Evolutionary conservation across 2,888 invertebrate genomes (phyloP), one percentile per base, ranked within the genome.

Genomic region (Chymomyza fuscimana): DNA sequence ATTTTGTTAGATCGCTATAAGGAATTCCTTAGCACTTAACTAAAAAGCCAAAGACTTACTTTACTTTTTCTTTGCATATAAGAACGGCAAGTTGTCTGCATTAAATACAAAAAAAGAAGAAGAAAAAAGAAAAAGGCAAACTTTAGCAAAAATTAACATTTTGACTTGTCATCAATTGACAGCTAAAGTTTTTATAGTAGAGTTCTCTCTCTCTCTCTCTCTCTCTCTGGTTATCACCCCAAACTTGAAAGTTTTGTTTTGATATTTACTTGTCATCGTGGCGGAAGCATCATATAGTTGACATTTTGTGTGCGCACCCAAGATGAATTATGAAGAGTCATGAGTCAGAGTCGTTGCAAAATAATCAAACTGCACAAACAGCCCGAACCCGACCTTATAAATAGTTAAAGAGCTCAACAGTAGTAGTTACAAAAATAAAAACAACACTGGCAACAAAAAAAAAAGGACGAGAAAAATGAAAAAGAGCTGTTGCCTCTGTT

Each of bases 301-400:
- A 46, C 40, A 46, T 46, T 46, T 46, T 46, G 40, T 46, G 2
- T 12, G 12, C 40, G 10, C 40, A 12, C 40, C 12, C 40, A 46
- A 58, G 78, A 78, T 72, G 63, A 76, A 74, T 81, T 74, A 83
- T 83, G 71, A 69, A 74, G 67, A 74, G 74, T 76, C 79, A 69
- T 56, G 67, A 81, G 74, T 67, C 67, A 46, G 25, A 66, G 46
- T 56, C 65, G 46, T 59, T 67, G 78, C 62, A 63, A 83, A 68
- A 79, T 72, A 81, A 79, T 79, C 69, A 72, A 79, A 79, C 74
- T 72, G 69, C 74, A 72, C 77, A 81, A 84, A 77, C 77, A 84
- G 51, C 79, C 67, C 59, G 40, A 46, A 10, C 40, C 40, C 40
- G 36, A 72, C 61, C 74, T 80, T 81, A 75, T 80, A 76, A 82